Base-by-base conservation (phyloP, 1,140 invertebrate genomes). In the Rhizoglyphus robini region DNA sequence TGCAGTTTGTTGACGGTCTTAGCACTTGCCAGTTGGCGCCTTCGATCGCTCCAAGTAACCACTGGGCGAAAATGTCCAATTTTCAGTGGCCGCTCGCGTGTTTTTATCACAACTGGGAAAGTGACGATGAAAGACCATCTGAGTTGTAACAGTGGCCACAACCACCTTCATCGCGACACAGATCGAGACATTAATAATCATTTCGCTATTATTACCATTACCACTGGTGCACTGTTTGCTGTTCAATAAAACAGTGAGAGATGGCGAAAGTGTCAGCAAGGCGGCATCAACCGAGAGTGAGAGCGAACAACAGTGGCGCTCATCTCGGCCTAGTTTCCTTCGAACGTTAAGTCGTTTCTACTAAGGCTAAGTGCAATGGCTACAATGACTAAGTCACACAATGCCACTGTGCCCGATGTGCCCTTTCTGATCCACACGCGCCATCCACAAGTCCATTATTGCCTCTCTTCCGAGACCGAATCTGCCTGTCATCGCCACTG, bases 101-200 rank as follows among this genome's bases (percentile, higher is more conserved):
- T 54, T 54, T 54, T 8, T 54, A 20, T 54, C 23, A 20, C 8
- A 54, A 8, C 8, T 32, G n/a, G n/a, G n/a, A n/a, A 46, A 46
- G 41, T 23, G 41, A 23, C 23, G 41, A 15, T 46, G 15, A 23
- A 46, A 46, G 41, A 46, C 41, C 41, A 46, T 15, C 15, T 46
- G 41, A 15, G 15, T 46, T 23, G 41, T 46, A 15, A 46, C 41
- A 46, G 41, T 46, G 41, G 41, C 41, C 41, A 46, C 41, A 15
- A 46, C 41, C 41, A 46, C 41, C 15, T 15, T 23, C 41, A 46
- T 32, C 51, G 23, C 51, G 51, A 54, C 51, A 54, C 23, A 54
- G 51, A 54, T 54, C 51, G 20, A 20, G 8, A 54, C 51, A 54
- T 54, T 54, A 54, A 25, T 54, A 54, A 54, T 54, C 51, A 54